Conservation (phyloP, 2,888 invertebrate genomes). For the Pachliopta kotzebuea region DNA sequence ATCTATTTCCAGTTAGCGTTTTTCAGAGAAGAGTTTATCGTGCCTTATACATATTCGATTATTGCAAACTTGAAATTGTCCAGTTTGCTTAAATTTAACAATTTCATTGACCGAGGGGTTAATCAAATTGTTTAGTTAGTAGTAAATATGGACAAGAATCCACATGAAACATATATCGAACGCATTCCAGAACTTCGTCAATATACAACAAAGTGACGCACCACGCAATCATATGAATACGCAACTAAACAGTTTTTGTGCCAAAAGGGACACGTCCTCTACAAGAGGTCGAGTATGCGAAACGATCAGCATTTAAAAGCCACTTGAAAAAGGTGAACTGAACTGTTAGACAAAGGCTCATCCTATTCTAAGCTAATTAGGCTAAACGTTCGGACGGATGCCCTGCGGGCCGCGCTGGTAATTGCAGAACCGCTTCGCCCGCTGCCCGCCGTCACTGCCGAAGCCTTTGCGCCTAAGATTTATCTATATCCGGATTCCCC, state of each 20-base stretch:
- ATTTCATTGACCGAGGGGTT: too few relatives aligned
- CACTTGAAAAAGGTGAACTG: slow-evolving; percentile 64
- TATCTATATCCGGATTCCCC: slow-evolving; percentile 74
- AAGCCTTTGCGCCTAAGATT: slow-evolving; percentile 59
- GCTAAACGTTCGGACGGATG: slow-evolving; percentile 61
- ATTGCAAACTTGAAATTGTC: too few relatives aligned
- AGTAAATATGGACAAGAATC: too few relatives aligned
- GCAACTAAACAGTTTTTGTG: slow-evolving; percentile 40
- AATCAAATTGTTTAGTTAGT: too few relatives aligned
- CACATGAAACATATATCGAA: background rate
- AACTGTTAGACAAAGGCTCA: slow-evolving; percentile 74
- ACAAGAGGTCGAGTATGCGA: slow-evolving; percentile 53
- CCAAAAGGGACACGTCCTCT: slow-evolving; percentile 58
- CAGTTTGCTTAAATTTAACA: background rate
- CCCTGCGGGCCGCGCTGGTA: slow-evolving; percentile 61
- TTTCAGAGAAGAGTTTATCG: too few relatives aligned
- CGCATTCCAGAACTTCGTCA: slow-evolving; percentile 1
- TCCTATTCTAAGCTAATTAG: slow-evolving; percentile 68
- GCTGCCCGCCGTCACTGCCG: slow-evolving; percentile 46
- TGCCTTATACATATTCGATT: background rate
- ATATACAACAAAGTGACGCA: slow-evolving; percentile 30
- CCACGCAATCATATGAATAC: slow-evolving; percentile 39
- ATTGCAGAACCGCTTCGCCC: slow-evolving; percentile 58
- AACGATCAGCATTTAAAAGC: slow-evolving; percentile 43
- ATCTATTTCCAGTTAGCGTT: too few relatives aligned